Evolutionary conservation across 2,797 vertebrate species (phyloP), one percentile per base, ranked within the genome.

Genomic region (Chromis chromis): DNA sequence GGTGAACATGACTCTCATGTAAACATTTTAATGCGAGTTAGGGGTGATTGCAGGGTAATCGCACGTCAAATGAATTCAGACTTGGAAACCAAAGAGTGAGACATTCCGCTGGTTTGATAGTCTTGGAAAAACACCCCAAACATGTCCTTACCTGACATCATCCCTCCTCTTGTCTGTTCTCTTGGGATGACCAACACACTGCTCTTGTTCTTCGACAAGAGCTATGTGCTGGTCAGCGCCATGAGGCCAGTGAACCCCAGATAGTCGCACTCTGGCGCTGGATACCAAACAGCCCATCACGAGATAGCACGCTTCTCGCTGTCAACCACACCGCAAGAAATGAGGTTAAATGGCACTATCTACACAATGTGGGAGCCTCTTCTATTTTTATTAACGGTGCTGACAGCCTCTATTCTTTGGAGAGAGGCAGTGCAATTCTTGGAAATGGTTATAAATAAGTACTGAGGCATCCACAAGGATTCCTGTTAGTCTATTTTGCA

Each of bases 281-380:
- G 90, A 94, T 88, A 90, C 86, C 78, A 78, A 83, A 79, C 81
- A 86, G 85, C 81, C 87, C 83, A 65, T 83, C 81, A 73, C 27
- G 2, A 94, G 89, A 94, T 91, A 91, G 83, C 79, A 63, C 59
- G 65, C 83, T 73, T 79, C 87, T 89, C 62, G 58, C 86, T 90
- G 89, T 93, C 92, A 86, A 78, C 77, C 83, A 86, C 91, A 78
- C 88, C 53, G 53, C 70, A 16, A 86, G 83, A 93, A 93, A 93
- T 91, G 46, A 93, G 93, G 91, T 93, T 93, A 91, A 93, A 93
- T 91, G 84, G 82, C 88, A 80, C 84, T 93, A 93, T 93, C 91
- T 93, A 46, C 75, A 86, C 88, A 87, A 87, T 81, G 85, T 65
- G 72, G 90, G 82, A 88, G 89, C 78, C 89, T 90, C 88, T 86